Evolutionary conservation across 2,888 invertebrate genomes (phyloP), one percentile per base, ranked within the genome.

Genomic region (Xestia rhomboidea): DNA sequence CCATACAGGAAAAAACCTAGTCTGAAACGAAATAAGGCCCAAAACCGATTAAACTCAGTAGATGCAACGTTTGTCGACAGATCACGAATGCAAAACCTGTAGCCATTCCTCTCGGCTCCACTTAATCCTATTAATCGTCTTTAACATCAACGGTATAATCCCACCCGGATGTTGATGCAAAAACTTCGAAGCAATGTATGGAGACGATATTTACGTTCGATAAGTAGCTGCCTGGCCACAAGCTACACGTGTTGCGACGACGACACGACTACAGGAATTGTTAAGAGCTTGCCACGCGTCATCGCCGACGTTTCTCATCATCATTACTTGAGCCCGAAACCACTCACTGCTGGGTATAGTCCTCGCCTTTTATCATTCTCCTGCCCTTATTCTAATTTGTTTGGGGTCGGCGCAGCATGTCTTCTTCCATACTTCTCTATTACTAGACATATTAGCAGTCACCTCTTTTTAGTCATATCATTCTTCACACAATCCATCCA

Each of bases 81-180:
- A 76, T 7, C 41, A 63, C 18, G 34, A 74, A 46, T 30, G 15
- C 10, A 38, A 76, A 77, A 66, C 38, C 63, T 41, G 21, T 30
- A 41, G 4, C 27, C 10, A 64, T 30, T 60, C 41, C n/a, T 27
- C n/a, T 24, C 27, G 24, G 13, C 18, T 71, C 38, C 34, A 63
- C 38, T 57, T 64, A 57, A 30, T 64, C 41, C 62, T 68, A 18
- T 60, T 60, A 49, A 79, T 66, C 64, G n/a, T 11, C n/a, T 27
- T 54, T 6, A 54, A 15, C 15, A 57, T 64, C 18, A 72, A 66
- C 82, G n/a, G 41, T 70, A 63, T 41, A 2, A 41, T 63, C 34
- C 18, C 30, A 68, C 70, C 21, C 70, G 41, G 68, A 79, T 66
- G 49, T 63, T 57, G 27, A 70, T 27, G 68, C 15, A 62, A 54